phyloP scores from a whole-genome alignment of 2,113 vertebrate genomes.

The Taxidea taxus region DNA sequence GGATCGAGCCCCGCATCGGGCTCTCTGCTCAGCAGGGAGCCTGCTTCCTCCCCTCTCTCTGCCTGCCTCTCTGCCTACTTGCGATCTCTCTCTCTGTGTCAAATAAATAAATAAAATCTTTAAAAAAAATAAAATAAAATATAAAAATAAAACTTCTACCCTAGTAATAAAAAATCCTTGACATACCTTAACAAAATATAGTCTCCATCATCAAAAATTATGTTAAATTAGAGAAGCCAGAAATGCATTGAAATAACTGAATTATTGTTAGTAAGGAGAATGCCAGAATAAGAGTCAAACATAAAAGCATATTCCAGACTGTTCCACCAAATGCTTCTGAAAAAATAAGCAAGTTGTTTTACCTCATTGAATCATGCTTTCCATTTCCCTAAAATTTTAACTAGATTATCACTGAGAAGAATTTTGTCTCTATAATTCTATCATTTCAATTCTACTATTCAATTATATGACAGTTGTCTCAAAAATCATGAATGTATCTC shows the following conservation, averaged over 20 bases:
- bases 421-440: constrained; percentile 26
- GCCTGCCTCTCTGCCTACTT: no score
- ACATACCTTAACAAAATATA: background rate
- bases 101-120: no score
- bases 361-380: background rate
- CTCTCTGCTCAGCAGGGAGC: no score
- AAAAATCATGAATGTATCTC: background rate
- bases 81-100: no score
- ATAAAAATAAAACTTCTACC: background rate
- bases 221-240: background rate
- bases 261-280: background rate
- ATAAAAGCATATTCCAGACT: background rate
- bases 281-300: background rate
- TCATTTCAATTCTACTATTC: background rate
- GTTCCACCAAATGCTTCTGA: background rate
- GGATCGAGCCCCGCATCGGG: no score
- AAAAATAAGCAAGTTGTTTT: background rate
- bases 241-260: background rate
- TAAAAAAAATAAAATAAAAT: no score
- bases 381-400: background rate
- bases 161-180: background rate
- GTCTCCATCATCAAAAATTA: background rate
- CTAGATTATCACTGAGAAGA: background rate
- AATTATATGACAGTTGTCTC: background rate
- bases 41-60: no score